phyloP scores from a whole-genome alignment of 2,888 invertebrate genomes.

The Rotaria sp. region DNA sequence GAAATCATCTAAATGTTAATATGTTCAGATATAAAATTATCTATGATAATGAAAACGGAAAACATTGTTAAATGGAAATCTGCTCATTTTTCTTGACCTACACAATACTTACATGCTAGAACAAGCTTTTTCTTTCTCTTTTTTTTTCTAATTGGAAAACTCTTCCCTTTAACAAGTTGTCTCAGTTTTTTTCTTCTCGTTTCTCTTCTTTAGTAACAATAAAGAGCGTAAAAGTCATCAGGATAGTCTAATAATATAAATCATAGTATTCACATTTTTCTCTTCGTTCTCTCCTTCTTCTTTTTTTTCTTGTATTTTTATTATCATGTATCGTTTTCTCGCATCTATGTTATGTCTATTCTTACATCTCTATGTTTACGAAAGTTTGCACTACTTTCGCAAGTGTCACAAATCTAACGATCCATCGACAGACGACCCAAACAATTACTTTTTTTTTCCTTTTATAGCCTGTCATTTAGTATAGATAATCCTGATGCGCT shows the following conservation, averaged over 20 bases:
- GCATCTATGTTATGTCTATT: background rate
- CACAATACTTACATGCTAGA: background rate
- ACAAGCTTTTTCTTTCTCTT: background rate
- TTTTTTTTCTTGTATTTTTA: background rate
- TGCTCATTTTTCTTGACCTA: background rate
- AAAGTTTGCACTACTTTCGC: background rate
- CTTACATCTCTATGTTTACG: background rate
- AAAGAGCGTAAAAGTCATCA: too few relatives aligned
- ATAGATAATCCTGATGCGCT: background rate
- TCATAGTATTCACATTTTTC: background rate
- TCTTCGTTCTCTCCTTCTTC: background rate
- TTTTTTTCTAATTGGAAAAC: background rate
- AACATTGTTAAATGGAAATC: background rate
- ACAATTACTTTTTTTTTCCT: conserved; percentile 2
- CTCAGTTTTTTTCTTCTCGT: too few relatives aligned
- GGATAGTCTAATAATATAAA: background rate
- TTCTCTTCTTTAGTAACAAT: too few relatives aligned
- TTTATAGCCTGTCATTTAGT: background rate
- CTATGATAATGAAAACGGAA: background rate
- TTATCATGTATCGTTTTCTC: background rate
- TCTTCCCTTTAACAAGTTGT: background rate
- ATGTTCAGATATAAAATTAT: too few relatives aligned
- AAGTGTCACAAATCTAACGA: background rate
- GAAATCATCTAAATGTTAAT: background rate
- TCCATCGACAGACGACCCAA: background rate